Evolutionary conservation across 2,888 invertebrate species (phyloP), one percentile per base, ranked within the genome.

Genomic region (Acanthococcus lagerstroemiae): DNA sequence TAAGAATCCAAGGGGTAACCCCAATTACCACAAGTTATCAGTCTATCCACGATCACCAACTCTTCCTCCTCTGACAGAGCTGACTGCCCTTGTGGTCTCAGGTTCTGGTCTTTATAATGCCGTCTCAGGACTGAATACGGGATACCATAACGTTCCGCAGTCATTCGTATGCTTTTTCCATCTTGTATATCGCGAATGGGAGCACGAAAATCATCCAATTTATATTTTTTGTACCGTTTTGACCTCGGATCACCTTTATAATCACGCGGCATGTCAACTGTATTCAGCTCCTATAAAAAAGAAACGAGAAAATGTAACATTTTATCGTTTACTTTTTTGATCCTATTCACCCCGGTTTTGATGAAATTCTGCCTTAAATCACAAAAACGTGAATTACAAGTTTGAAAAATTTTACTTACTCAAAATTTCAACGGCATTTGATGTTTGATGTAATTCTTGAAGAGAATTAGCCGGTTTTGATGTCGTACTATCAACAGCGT

Each of bases 11-110:
- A 22, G 21, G 66, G 66, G 25, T 45, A 66, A 19, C 66, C 66
- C 56, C 66, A 66, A 37, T 66, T 48, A 45, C 48, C 26, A 66
- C 66, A 46, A 45, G 27, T 25, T 30, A 25, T 24, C 19, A 66
- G 17, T 21, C 55, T 19, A 24, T 37, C 15, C 22, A 66, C 17
- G 17, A 66, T 48, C 21, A 30, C 19, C 9, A 46, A 25, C 45
- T 55, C 66, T 45, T 45, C 26, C 17, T 17, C 17, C 24, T 19
- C 21, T 44, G 56, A 27, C 45, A 66, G 46, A 24, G 55, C 55
- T 21, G 55, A 45, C 46, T 66, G 66, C 15, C 66, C 57, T 48
- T 46, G 30, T 54, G 22, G 24, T 27, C 30, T 54, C 52, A 63
- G 22, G 22, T 54, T 52, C 17, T 27, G 22, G 30, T 63, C 52